Evolutionary conservation across 2,888 invertebrate species (phyloP).

Genomic region (Dimorphilus gyrociliatus): DNA sequence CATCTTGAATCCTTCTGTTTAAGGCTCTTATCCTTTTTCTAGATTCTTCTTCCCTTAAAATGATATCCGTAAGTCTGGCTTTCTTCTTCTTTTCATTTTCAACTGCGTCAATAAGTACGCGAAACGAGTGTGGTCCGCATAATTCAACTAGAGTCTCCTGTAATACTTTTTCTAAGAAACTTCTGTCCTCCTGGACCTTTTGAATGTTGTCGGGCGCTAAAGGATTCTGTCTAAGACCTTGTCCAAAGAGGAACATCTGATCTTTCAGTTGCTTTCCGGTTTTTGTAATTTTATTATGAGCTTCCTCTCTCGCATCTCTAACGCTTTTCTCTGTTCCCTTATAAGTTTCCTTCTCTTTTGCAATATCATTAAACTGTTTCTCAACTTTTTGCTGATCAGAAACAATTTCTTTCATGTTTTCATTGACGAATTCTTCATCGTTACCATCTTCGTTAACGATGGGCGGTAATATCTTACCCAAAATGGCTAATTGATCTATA

Average conservation of each 20-base stretch:
- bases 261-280: no score
- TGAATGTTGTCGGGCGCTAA: constrained; percentile 28
- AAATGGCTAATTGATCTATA: constrained; percentile 30
- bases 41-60: constrained; percentile 33
- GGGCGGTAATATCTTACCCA: constrained; percentile 33
- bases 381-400: no score
- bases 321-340: no score
- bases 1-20: constrained; percentile 24
- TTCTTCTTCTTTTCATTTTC: constrained; percentile 23
- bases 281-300: no score
- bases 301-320: no score
- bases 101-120: constrained; percentile 23
- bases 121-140: constrained; percentile 24
- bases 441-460: constrained; percentile 23
- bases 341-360: no score
- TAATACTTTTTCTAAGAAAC: constrained; percentile 28
- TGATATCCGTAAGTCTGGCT: constrained; percentile 27
- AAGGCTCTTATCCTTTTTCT: constrained; percentile 26
- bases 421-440: no score
- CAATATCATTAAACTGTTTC: no score
- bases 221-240: constrained; percentile 30
- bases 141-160: constrained; percentile 25
- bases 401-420: no score
- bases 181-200: constrained; percentile 32
- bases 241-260: constrained; percentile 27